Evolutionary conservation across 53 echinoderm and acorn worm genomes (phyloP), one percentile per base, ranked within the genome.

Genomic region (Mesocentrotus franciscanus): DNA sequence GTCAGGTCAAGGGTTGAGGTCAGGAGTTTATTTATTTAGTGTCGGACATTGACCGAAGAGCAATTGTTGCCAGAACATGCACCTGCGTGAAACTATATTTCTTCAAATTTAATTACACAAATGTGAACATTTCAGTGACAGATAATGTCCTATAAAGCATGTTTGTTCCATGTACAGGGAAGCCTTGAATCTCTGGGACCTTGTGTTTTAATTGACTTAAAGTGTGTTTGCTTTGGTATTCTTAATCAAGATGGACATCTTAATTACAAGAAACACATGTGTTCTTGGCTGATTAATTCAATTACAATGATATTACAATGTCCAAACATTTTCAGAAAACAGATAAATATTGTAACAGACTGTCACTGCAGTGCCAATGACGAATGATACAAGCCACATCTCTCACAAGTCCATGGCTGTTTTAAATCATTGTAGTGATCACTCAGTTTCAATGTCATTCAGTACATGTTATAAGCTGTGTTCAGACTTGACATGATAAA

Each of bases 261-360:
- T 14, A 35, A 81, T 35, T 57, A n/a, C 24, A 4, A 58, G n/a
- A 57, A 56, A 87, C 10, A 87, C 27, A 87, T 58, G 56, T 87
- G 87, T 27, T 87, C 87, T 57, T 58, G 10, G 87, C 12, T n/a
- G 24, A 57, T 87, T 27, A 87, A 58, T 87, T 87, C 56, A 87
- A 58, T 87, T 87, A 87, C 10, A 87, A 87, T 1, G 32, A 76
- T 15, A 81, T 39, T 81, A 81, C 81, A 36, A 36, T 81, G 81
- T 81, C 81, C 4, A 33, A 17, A 35, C 35, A 16, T 81, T 36
- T 17, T 18, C 32, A 81, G 35, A 39, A 20, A 17, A 42, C 17
- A 39, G 18, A 81, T 39, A 81, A 81, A 42, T 74, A 30, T 68
- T 75, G 32, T 75, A 29, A 62, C 12, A 16, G 62, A 62, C 18